Evolutionary conservation across 2,113 vertebrate species (phyloP), one percentile per base, ranked within the genome.

Genomic region (Myotis lucifugus): DNA sequence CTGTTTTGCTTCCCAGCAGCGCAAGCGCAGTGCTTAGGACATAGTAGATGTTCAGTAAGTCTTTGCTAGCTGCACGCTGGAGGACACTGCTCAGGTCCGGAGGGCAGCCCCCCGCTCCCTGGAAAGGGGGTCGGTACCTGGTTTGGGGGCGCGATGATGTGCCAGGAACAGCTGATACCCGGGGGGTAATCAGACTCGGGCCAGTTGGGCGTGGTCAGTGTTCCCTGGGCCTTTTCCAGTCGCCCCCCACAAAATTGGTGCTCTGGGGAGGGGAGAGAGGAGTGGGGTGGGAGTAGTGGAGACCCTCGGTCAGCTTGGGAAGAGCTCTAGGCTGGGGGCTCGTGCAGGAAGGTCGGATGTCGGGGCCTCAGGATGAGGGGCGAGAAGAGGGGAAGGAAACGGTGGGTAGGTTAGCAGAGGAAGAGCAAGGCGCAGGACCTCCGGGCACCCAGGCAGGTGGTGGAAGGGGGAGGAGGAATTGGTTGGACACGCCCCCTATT

Each of bases 81-180:
- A 95, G 34, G 67, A 61, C 3, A 14, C 34, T 3, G 17, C 64
- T 37, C 23, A 64, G 64, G 72, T 87, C 48, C 73, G 10, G 7
- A 61, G 81, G 61, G 66, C 82, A 64, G 54, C 52, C 34, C 0
- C 42, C 42, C 42, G 42, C 42, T 42, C 42, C 42, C 42, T 42
- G 7, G 48, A 46, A 42, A 50, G 56, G 69, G 70, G 86, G 54
- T 56, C 3, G 3, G 98, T 93, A 99, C 99, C 96, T 99, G 98
- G 97, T 98, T 98, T 5, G 97, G 97, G n/a, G 99, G 98, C 2
- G 99, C 99, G 0, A 99, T 97, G 97, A 99, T 99, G 97, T 99
- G 99, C 99, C 99, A 99, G 96, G 99, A 99, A 95, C 99, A 99
- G 97, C 99, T 99, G 98, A 99, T 99, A 96, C 99, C 99, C 85